Conservation (phyloP, 92 coral and sea anemone species). For the Actinernus sp. region DNA sequence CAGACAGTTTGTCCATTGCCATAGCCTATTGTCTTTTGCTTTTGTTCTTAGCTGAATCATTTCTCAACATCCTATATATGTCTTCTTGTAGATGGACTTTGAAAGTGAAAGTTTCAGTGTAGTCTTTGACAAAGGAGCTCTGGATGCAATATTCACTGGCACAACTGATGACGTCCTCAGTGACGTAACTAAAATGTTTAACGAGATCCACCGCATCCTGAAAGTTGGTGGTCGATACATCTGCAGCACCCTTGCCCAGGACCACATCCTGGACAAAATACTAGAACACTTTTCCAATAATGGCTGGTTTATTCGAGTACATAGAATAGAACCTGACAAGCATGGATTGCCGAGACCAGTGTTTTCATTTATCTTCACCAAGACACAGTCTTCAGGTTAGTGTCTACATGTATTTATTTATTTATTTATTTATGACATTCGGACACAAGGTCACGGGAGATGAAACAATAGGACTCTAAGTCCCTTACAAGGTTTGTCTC, state of each 20-base stretch:
- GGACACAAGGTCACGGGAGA: too few species aligned
- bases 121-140: conserved; percentile 81
- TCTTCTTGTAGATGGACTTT: conserved; percentile 55
- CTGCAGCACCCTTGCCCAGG: conserved; percentile 84
- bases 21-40: too few species aligned
- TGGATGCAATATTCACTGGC: conserved; percentile 71
- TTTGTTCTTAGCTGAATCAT: too few species aligned
- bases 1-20: too few species aligned
- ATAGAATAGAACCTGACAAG: conserved; percentile 36
- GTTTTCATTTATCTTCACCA: conserved; percentile 91
- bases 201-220: conserved; percentile 66
- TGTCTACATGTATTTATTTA: neutral
- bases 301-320: conserved; percentile 93
- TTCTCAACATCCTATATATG: too few species aligned
- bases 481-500: too few species aligned
- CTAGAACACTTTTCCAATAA: conserved; percentile 74
- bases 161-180: conserved; percentile 38
- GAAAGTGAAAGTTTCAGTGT: conserved; percentile 73
- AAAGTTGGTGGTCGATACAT: conserved; percentile 88
- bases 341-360: conserved; percentile 61
- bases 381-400: conserved; percentile 79
- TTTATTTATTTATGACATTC: too few species aligned
- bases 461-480: too few species aligned
- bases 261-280: conserved; percentile 70
- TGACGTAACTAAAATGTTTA: conserved; percentile 64